Percentiles rank a stretch among this genome's conserved stretches.
Evolutionary conservation across 2,113 vertebrate species (phyloP).

Genomic region (Nyctibius bracteatus): DNA sequence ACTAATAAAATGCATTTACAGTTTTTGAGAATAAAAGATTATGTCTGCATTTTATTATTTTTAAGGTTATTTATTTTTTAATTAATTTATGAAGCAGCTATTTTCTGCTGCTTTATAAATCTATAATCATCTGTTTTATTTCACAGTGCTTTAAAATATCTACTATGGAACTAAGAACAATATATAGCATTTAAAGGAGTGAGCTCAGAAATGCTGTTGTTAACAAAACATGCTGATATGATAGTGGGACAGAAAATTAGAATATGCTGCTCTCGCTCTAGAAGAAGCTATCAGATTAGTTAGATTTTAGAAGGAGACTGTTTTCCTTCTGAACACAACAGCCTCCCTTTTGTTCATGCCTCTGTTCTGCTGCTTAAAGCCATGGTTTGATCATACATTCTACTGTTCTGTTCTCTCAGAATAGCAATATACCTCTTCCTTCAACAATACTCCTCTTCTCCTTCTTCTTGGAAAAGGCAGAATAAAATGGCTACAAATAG

Average conservation of each 20-base stretch:
- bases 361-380: not conserved
- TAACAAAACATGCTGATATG: not conserved
- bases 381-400: not conserved
- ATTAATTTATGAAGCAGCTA: not conserved
- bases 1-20: not conserved
- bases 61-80: not conserved
- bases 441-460: not conserved
- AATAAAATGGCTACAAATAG: not conserved
- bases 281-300: not conserved
- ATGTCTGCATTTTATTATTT: not conserved
- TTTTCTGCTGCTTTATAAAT: no score
- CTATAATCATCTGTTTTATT: not conserved
- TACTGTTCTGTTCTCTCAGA: not conserved
- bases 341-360: not conserved
- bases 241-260: constrained; percentile 1
- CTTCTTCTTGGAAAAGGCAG: not conserved
- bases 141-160: not conserved
- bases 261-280: not conserved
- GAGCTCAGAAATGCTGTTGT: not conserved
- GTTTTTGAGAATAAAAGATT: not conserved
- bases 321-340: not conserved
- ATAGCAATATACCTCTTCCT: not conserved
- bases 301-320: not conserved
- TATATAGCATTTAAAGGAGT: not conserved
- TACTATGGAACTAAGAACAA: not conserved